phyloP scores from a whole-genome alignment of 2,888 invertebrate species.

The Tipula confusa region DNA sequence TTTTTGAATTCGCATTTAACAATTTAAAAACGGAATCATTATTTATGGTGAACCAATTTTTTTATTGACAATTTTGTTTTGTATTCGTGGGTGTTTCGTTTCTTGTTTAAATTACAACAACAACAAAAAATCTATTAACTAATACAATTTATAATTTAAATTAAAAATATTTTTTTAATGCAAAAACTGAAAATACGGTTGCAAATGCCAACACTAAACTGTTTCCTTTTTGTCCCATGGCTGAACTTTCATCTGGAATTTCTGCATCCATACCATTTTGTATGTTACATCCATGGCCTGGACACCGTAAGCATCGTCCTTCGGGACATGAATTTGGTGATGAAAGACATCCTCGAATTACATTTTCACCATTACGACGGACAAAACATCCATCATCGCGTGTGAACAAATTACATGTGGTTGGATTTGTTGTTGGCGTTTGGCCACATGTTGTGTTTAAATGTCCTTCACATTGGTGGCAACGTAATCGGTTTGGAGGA shows the following conservation, averaged over 20 bases:
- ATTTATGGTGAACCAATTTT: too few relatives aligned
- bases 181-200: neutral
- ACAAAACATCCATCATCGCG: conserved; percentile 45
- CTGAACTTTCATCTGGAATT: conserved; percentile 40
- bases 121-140: too few relatives aligned
- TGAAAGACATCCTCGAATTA: conserved; percentile 34
- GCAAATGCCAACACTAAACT: neutral
- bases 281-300: conserved; percentile 46
- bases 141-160: neutral
- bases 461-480: conserved; percentile 44
- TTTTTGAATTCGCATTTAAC: too few relatives aligned
- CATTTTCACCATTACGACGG: conserved; percentile 39
- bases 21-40: too few relatives aligned
- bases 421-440: conserved; percentile 39
- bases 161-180: conserved; percentile 14
- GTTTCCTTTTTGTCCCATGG: neutral
- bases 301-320: conserved; percentile 43
- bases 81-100: too few relatives aligned
- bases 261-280: conserved; percentile 37
- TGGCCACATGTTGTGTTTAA: conserved; percentile 42
- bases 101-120: too few relatives aligned
- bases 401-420: conserved; percentile 42
- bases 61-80: too few relatives aligned
- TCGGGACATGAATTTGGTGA: conserved; percentile 41
- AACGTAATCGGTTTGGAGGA: conserved; percentile 42